Conservation (phyloP, 2,797 vertebrate species). For the Knipowitschia caucasica region DNA sequence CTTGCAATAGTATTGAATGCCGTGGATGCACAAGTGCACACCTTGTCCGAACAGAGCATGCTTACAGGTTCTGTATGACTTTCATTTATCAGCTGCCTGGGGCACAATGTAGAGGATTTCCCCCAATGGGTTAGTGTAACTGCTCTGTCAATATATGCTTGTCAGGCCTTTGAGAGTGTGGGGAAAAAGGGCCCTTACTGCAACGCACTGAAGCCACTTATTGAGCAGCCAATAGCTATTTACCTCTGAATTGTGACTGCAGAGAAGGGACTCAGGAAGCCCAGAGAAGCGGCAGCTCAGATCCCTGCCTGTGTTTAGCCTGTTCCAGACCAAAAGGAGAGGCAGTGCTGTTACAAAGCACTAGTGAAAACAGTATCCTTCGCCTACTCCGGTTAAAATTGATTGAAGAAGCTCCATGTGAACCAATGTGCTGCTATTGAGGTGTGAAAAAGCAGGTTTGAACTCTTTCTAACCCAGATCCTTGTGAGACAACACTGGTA, state of each 20-base stretch:
- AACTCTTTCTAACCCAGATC: no score
- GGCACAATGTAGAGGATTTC: constrained; percentile 82
- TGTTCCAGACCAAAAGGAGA: constrained; percentile 56
- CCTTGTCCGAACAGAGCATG: constrained; percentile 62
- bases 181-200: constrained; percentile 83
- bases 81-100: constrained; percentile 83
- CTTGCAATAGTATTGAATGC: constrained; percentile 50
- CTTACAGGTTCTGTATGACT: constrained; percentile 79
- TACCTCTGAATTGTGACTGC: constrained; percentile 78
- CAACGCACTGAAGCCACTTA: constrained; percentile 91
- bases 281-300: constrained; percentile 50
- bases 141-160: constrained; percentile 96
- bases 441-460: no score
- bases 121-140: constrained; percentile 92
- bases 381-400: no score
- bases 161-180: constrained; percentile 86
- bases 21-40: constrained; percentile 43
- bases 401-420: no score
- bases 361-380: no score
- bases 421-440: no score
- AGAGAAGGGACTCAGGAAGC: constrained; percentile 53
- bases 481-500: no score
- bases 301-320: constrained; percentile 38
- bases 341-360: constrained; percentile 55
- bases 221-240: constrained; percentile 99